Evolutionary conservation across 2,113 vertebrate species (phyloP).

Genomic region (Picathartes gymnocephalus): DNA sequence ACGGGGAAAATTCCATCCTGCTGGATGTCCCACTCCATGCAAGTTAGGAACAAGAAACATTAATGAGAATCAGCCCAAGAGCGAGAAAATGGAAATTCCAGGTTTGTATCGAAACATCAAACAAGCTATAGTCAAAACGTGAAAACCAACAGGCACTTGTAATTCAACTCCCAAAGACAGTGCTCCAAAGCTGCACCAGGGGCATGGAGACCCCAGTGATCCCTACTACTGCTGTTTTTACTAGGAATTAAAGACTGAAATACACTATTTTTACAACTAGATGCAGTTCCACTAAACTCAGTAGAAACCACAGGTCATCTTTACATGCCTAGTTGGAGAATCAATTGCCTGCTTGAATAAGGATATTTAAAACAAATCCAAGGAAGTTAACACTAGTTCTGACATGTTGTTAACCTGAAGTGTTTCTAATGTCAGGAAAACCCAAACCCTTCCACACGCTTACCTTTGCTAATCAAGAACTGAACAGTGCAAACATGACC

Average conservation of each 20-base stretch:
- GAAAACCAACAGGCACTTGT: background rate
- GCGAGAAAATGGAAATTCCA: background rate
- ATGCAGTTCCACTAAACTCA: background rate
- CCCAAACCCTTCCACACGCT: background rate
- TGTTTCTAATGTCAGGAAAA: background rate
- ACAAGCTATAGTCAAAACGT: background rate
- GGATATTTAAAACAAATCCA: background rate
- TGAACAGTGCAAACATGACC: constrained; percentile 99
- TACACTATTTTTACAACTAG: background rate
- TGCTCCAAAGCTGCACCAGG: background rate
- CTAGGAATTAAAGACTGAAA: background rate
- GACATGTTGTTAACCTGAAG: accelerated
- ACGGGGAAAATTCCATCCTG: background rate
- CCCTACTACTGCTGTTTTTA: background rate
- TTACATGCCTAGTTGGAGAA: background rate
- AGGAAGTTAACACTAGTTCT: background rate
- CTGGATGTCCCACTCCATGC: background rate
- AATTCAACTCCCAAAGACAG: background rate
- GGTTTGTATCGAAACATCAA: background rate
- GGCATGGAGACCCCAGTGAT: background rate
- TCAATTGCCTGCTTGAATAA: background rate
- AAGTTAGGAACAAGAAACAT: background rate
- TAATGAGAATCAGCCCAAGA: background rate
- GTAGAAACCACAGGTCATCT: background rate
- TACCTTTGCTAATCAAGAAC: constrained; percentile 99